Evolutionary conservation across 2,797 vertebrate species (phyloP).

Genomic region (Ammospiza maritima): DNA sequence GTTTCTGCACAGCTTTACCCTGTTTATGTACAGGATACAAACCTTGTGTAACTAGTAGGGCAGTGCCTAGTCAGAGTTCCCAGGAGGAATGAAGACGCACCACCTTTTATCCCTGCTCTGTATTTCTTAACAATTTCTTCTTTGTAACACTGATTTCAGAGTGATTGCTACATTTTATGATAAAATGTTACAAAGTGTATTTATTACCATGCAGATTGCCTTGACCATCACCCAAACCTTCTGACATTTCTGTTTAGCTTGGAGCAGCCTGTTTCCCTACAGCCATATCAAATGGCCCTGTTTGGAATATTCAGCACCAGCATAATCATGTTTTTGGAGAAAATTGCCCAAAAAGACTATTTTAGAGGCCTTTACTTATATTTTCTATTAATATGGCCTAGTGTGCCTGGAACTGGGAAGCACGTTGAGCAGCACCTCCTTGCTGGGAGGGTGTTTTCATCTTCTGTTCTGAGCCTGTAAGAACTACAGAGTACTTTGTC

Average conservation of each 20-base stretch:
- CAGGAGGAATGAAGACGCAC: neutral
- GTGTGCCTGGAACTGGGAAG: neutral
- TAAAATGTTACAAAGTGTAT: neutral
- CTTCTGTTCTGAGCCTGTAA: neutral
- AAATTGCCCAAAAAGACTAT: neutral
- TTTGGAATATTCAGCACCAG: neutral
- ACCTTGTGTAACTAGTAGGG: neutral
- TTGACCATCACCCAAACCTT: neutral
- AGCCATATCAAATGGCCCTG: accelerated
- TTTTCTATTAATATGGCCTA: neutral
- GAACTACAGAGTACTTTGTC: neutral
- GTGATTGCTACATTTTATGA: neutral
- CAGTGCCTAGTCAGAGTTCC: accelerated
- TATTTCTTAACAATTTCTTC: neutral
- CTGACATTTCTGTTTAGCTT: neutral
- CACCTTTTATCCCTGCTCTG: neutral
- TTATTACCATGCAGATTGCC: neutral
- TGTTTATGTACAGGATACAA: neutral
- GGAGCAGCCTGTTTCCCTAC: neutral
- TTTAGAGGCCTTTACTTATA: neutral
- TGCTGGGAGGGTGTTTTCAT: neutral
- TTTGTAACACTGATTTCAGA: neutral
- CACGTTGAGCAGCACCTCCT: accelerated
- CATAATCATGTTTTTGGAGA: neutral
- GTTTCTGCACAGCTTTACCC: neutral